Base-by-base conservation (phyloP, 2,888 invertebrate genomes). In the Thereva unica region DNA sequence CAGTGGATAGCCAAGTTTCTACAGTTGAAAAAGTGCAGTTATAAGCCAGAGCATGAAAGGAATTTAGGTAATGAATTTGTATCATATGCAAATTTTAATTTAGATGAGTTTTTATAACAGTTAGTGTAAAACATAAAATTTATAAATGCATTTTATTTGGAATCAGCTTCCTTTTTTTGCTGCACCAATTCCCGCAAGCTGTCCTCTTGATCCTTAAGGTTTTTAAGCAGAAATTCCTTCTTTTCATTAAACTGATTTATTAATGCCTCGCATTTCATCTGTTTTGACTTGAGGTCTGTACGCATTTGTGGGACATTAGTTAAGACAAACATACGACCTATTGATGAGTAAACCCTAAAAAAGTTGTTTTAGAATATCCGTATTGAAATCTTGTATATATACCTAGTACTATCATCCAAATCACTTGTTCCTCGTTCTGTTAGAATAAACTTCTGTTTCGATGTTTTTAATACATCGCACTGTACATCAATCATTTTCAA, bases 11-110 rank as follows among this genome's bases (percentile, higher is more conserved):
- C 83, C 12, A 83, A 84, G 68, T 78, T 90, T 35, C 78, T 97
- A 10, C 79, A 83, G 47, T 79, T 93, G 8, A 84, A 84, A 49
- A 85, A 86, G 74, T 90, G 89, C 70, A 74, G 78, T 5, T 97
- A 94, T 78, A 82, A 85, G 72, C 97, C 97, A 0, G 84, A 84
- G 64, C 97, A 97, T 80, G 86, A 87, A 74, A 93, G 93, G 73
- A 95, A 95, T 81, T 85, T 97, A 75, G 94, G 91, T 0, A 97
- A 97, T 82, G 93, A 94, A 79, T 97, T 97, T 83, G 86, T 86
- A 55, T 95, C 95, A 81, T 97, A 87, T 81, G 86, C 93, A 52
- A 97, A 97, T 83, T 97, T 92, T 80, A 83, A 90, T 78, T 83
- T 91, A 69, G 89, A 90, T 76, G 68, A 71, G 75, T 67, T 74